Percentiles rank a stretch among this genome's conserved stretches.
Conservation (phyloP, 2,113 vertebrate species). For the Marmota flaviventris region DNA sequence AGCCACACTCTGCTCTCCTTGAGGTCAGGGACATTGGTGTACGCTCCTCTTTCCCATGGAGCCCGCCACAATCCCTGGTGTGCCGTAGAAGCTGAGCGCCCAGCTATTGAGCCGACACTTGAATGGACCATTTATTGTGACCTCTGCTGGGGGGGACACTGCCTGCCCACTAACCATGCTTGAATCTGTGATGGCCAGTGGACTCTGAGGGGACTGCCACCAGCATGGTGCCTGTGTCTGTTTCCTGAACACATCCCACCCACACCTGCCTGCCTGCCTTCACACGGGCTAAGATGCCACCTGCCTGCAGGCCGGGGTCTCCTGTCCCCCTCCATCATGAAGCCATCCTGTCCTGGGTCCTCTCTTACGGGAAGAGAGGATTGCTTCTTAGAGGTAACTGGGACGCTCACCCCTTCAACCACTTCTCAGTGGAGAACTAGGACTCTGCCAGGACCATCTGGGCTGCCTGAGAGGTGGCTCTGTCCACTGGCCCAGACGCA, state of each 20-base stretch:
- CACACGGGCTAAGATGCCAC: neutral
- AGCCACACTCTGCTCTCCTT: neutral
- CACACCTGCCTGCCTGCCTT: neutral
- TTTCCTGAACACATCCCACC: neutral
- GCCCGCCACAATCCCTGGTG: neutral
- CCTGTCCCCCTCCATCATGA: neutral
- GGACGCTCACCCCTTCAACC: neutral
- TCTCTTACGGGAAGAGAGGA: neutral
- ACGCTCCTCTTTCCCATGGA: neutral
- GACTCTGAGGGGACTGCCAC: neutral
- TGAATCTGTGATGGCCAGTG: neutral
- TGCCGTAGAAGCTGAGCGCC: neutral
- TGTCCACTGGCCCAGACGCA: rapidly evolving
- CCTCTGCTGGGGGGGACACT: neutral
- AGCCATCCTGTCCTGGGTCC: neutral
- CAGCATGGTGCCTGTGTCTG: rapidly evolving
- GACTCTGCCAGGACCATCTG: rapidly evolving
- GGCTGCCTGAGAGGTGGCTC: neutral
- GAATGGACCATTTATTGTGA: neutral
- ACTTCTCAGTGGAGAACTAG: too few relatives aligned
- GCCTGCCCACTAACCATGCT: neutral
- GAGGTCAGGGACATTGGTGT: neutral
- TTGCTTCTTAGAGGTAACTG: neutral
- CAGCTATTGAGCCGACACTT: neutral
- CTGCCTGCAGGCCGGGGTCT: neutral